Conservation (phyloP, 2,797 vertebrate species). For the Phrynocephalus guinanensis region DNA sequence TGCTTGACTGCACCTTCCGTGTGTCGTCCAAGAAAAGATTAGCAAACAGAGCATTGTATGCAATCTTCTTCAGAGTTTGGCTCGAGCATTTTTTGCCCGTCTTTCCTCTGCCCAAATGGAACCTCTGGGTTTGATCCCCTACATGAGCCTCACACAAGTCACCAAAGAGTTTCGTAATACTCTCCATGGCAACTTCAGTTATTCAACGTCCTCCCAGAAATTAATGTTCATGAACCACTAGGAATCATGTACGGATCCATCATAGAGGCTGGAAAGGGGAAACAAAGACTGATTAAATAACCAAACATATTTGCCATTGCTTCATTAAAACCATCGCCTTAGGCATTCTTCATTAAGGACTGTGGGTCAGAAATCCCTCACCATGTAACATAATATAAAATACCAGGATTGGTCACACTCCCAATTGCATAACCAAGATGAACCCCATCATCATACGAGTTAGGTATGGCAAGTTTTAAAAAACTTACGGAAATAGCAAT, state of each 20-base stretch:
- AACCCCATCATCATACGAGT: no score
- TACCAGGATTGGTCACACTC: not conserved
- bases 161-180: slow-evolving; percentile 88
- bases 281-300: fast-evolving
- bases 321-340: not conserved
- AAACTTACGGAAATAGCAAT: no score
- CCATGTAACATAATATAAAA: not conserved
- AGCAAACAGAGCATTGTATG: slow-evolving; percentile 87
- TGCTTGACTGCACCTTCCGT: slow-evolving; percentile 67
- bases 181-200: slow-evolving; percentile 74
- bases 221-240: not conserved
- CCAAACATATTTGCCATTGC: not conserved
- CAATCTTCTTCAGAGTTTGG: slow-evolving; percentile 82
- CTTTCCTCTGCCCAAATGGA: slow-evolving; percentile 76
- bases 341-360: not conserved
- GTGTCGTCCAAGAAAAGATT: slow-evolving; percentile 87
- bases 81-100: slow-evolving; percentile 81
- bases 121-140: slow-evolving; percentile 84
- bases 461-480: no score
- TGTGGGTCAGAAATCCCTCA: not conserved
- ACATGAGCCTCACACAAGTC: slow-evolving; percentile 90
- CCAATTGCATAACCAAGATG: no score
- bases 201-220: not conserved
- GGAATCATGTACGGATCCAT: not conserved
- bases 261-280: slow-evolving; percentile 40